Evolutionary conservation across 2,113 vertebrate species (phyloP).

Genomic region (Hyaena hyaena): DNA sequence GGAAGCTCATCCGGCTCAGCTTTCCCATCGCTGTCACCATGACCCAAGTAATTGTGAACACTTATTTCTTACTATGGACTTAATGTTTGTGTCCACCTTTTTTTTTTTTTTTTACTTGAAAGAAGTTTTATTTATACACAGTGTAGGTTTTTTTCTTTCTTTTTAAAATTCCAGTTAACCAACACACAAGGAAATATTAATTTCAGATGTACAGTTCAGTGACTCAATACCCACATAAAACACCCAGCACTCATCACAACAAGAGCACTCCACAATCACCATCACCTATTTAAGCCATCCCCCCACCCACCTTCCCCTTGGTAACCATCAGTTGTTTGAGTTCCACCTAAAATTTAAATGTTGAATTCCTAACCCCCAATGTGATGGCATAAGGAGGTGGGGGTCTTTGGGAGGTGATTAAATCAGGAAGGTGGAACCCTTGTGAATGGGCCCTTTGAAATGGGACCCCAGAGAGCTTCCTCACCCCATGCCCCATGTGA

Average conservation of each 20-base stretch:
- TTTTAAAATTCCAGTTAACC: not conserved
- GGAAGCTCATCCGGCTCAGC: not conserved
- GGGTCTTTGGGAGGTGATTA: not conserved
- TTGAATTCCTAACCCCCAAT: not conserved
- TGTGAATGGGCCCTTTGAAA: not conserved
- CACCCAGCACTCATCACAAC: not conserved
- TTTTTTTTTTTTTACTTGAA: not conserved
- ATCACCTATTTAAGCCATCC: not conserved
- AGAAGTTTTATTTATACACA: not conserved
- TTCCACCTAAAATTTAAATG: not conserved
- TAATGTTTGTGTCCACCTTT: not conserved
- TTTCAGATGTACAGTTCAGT: not conserved
- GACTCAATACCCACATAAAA: not conserved
- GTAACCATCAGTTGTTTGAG: not conserved
- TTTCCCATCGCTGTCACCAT: not conserved
- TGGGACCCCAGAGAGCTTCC: not conserved
- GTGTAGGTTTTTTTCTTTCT: not conserved
- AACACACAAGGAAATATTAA: not conserved
- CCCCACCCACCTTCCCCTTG: not conserved
- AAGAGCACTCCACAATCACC: not conserved
- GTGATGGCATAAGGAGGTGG: not conserved
- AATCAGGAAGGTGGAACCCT: not conserved
- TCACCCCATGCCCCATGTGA: not conserved
- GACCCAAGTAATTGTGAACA: not conserved
- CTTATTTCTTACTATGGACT: not conserved